These are phyloP conservation scores for Trachymyrmex cornetzi DNA, from an alignment of 1,140 invertebrate species.

Conservation along the genomic window DNA sequence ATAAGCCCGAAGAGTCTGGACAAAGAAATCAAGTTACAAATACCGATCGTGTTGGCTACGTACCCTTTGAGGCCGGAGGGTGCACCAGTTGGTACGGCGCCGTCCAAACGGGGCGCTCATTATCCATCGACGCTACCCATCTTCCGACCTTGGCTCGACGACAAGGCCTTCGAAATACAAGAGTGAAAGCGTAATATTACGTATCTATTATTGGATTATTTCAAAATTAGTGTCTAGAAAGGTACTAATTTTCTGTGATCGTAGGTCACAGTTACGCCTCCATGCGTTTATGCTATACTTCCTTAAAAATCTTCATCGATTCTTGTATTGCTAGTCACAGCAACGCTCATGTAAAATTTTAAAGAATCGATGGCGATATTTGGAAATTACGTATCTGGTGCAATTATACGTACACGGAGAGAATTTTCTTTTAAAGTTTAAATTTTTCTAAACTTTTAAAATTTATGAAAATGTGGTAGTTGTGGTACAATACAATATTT, in stretches of 20 bases:
- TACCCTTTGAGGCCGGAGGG: conserved; percentile 93
- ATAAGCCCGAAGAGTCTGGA: conserved; percentile 96
- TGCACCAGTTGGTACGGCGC: conserved; percentile 87
- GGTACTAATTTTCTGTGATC: conserved; percentile 34
- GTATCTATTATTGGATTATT: conserved; percentile 36
- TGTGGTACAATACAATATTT: too few relatives aligned
- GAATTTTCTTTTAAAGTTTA: too few relatives aligned
- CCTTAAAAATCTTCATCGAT: conserved; percentile 31
- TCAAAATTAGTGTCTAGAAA: conserved; percentile 3
- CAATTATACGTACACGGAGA: conserved; percentile 12
- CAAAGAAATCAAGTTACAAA: conserved; percentile 96
- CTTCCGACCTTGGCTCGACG: conserved; percentile 95
- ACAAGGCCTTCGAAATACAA: conserved; percentile 88
- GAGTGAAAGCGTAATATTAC: conserved; percentile 77
- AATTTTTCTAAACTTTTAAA: too few relatives aligned
- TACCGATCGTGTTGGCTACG: conserved; percentile 97
- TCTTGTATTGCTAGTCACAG: conserved; percentile 38
- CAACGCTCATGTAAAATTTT: conserved; percentile 28
- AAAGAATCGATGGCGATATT: conserved; percentile 29
- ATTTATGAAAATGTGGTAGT: too few relatives aligned
- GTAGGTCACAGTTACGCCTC: neutral
- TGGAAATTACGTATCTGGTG: conserved; percentile 5
- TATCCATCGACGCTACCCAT: conserved; percentile 97
- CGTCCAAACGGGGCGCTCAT: conserved; percentile 92
- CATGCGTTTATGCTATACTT: neutral